Evolutionary conservation across 2,888 invertebrate species (phyloP).

Genomic region (Drosophila incognita): DNA sequence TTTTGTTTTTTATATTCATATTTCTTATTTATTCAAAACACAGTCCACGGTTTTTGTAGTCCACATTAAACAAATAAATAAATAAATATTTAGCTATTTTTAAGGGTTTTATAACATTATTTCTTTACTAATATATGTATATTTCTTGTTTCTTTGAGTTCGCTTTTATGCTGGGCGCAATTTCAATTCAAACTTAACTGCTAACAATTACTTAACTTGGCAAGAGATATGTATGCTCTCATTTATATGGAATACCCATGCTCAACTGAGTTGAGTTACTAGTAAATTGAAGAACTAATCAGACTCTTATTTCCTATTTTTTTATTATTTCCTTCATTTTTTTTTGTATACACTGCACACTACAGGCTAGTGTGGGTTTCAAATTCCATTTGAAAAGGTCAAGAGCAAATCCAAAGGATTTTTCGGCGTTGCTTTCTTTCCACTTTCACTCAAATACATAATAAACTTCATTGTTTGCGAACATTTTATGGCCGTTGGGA

Average conservation of each 20-base stretch:
- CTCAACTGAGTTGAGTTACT: not conserved
- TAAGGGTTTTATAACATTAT: not conserved
- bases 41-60: not conserved
- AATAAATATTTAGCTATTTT: not conserved
- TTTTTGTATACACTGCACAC: not conserved
- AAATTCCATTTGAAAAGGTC: conserved; percentile 22
- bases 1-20: not conserved
- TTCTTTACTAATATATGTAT: not conserved
- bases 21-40: not conserved
- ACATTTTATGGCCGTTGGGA: conserved; percentile 53
- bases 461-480: conserved; percentile 60
- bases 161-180: not conserved
- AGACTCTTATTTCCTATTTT: not conserved
- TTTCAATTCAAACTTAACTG: not conserved
- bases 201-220: not conserved
- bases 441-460: conserved; percentile 40
- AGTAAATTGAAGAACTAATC: conserved; percentile 12
- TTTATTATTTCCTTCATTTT: too few relatives aligned
- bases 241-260: not conserved
- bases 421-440: conserved; percentile 18
- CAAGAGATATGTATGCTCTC: not conserved
- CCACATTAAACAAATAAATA: not conserved
- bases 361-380: conserved; percentile 12
- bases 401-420: conserved; percentile 21
- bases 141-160: not conserved